Evolutionary conservation across 2,888 invertebrate genomes (phyloP).

Genomic region (Agapostemon virescens): DNA sequence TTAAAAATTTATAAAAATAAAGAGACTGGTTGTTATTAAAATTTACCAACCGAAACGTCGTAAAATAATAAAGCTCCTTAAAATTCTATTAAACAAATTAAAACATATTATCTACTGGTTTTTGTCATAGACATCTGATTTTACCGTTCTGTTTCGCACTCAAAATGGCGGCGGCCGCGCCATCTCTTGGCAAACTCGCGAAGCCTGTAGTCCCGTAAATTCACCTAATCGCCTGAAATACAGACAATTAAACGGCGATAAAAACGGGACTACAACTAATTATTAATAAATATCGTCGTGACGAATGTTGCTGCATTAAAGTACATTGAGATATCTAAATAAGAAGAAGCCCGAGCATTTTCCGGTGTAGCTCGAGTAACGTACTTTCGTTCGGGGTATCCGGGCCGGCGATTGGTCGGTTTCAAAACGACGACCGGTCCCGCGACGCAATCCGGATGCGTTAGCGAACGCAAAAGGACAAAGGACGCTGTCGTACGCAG

Average conservation of each 20-base stretch:
- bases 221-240: conserved; percentile 4
- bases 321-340: neutral
- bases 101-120: neutral
- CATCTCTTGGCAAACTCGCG: conserved; percentile 23
- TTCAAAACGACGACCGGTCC: conserved; percentile 26
- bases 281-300: conserved; percentile 27
- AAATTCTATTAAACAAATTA: neutral
- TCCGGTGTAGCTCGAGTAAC: conserved; percentile 7
- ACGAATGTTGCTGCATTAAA: neutral
- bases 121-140: neutral
- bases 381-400: neutral
- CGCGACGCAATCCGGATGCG: conserved; percentile 46
- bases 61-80: neutral
- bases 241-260: neutral
- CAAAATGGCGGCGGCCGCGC: neutral
- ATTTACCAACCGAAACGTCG: neutral
- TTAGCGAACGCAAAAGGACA: conserved; percentile 68
- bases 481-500: conserved; percentile 72
- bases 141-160: neutral
- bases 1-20: neutral
- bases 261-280: neutral
- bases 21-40: no score
- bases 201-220: neutral
- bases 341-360: conserved; percentile 2
- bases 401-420: conserved; percentile 34